phyloP scores from a whole-genome alignment of 2,113 vertebrate genomes.

The Tupaia chinensis region DNA sequence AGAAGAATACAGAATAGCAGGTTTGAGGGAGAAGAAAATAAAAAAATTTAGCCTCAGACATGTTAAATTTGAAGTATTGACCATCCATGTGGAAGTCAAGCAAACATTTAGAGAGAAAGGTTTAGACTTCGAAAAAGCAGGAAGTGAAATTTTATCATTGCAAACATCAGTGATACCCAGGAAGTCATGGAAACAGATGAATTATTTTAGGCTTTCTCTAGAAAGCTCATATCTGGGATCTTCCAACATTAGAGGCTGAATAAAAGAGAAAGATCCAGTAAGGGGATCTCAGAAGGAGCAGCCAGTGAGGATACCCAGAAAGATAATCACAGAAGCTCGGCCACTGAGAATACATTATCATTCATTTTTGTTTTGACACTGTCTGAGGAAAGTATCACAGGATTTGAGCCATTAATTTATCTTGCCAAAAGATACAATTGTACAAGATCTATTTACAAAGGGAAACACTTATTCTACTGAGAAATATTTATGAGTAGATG shows the following conservation, averaged over 20 bases:
- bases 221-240: not conserved
- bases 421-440: not conserved
- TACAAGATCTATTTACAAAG: not conserved
- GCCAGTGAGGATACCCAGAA: too few species aligned
- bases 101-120: not conserved
- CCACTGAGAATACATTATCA: not conserved
- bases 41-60: not conserved
- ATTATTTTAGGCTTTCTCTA: not conserved
- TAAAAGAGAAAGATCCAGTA: not conserved
- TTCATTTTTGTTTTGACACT: not conserved
- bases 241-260: not conserved
- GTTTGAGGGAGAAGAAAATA: not conserved
- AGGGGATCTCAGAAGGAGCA: not conserved
- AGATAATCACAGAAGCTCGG: not conserved
- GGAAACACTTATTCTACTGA: not conserved
- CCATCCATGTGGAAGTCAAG: not conserved
- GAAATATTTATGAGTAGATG: not conserved
- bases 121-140: not conserved
- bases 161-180: not conserved
- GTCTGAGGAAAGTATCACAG: not conserved
- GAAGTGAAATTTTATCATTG: not conserved
- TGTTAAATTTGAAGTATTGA: not conserved
- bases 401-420: slow-evolving; percentile 24
- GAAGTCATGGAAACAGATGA: not conserved
- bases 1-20: not conserved